Evolutionary conservation across 2,888 invertebrate genomes (phyloP), one percentile per base, ranked within the genome.

Genomic region (Hofmannophila pseudospretella): DNA sequence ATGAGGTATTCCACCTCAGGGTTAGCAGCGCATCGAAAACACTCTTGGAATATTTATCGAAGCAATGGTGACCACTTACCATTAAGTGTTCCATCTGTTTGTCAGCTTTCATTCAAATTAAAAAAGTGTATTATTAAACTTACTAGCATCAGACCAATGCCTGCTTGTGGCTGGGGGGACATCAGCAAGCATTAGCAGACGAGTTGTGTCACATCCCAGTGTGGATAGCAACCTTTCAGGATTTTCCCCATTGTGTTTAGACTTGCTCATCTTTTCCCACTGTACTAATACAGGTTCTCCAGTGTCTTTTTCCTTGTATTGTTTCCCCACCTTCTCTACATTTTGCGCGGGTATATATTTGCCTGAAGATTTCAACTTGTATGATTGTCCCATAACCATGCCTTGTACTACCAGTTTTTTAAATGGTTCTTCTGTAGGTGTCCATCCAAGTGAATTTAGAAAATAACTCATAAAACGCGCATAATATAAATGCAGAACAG

Each of bases 211-310:
- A 44, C 93, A 90, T 1, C 99, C 97, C 78, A 95, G 95, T 47
- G 91, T 88, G 1, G 88, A 67, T 36, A 99, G 88, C 67, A 98
- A 90, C 36, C 92, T 91, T 51, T 91, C 88, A 7, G 98, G 99
- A 77, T 96, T 95, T n/a, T 96, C 94, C 0, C 99, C 99, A 81
- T 99, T 99, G 51, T 92, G 87, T 75, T 99, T 99, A 0, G 99
- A 99, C 85, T 99, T 99, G 56, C 98, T 98, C 99, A 99, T 99
- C 88, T 99, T 99, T 68, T 99, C 99, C 96, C 96, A 99, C 16
- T 90, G 84, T 44, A 91, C 89, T 7, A 88, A 74, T 0, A 99
- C 92, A 5, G 89, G 77, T 48, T 91, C 89, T 14, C 92, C 91
- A 1, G 93, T 93, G 2, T 54, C 76, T 62, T 89, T 92, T 36